A percentile compares a stretch with the other conserved stretches of the same genome.
Evolutionary conservation across 2,888 invertebrate species (phyloP).

Genomic region (Chouioia cunea): DNA sequence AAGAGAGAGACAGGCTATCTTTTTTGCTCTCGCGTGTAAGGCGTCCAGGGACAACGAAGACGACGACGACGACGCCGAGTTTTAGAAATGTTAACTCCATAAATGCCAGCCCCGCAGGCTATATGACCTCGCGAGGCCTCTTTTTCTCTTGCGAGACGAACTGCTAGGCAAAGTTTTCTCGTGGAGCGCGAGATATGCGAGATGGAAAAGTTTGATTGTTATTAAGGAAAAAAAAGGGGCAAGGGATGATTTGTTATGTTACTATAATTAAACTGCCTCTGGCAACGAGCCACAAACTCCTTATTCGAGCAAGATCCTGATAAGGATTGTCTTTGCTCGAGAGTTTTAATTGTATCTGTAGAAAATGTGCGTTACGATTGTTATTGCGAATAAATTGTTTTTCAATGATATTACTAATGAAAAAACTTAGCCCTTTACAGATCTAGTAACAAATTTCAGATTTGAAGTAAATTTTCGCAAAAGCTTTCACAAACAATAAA

Average conservation of each 20-base stretch:
- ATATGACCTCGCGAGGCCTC: conserved; percentile 50
- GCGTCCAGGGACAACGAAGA: conserved; percentile 12
- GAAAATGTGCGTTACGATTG: too few species aligned
- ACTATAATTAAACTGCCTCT: conserved; percentile 50
- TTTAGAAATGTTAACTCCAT: conserved; percentile 68
- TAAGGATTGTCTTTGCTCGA: too few species aligned
- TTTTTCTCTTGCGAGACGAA: conserved; percentile 19
- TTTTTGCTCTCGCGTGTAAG: conserved; percentile 59
- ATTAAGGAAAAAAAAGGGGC: conserved; percentile 46
- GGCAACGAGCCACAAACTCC: conserved; percentile 28
- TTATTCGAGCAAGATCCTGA: too few species aligned
- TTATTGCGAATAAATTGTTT: too few species aligned
- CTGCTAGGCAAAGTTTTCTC: neutral
- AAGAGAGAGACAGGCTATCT: conserved; percentile 60
- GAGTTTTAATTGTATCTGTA: too few species aligned
- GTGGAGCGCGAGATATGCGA: conserved; percentile 44
- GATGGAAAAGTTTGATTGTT: conserved; percentile 49
- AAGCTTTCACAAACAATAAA: too few species aligned
- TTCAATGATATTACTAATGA: too few species aligned
- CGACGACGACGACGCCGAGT: conserved; percentile 64
- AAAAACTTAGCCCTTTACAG: too few species aligned
- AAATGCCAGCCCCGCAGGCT: conserved; percentile 62
- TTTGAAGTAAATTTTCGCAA: too few species aligned
- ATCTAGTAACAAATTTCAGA: neutral
- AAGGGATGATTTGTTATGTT: conserved; percentile 25